Base-by-base conservation (phyloP, 2,888 invertebrate species). In the Parnassius apollo region DNA sequence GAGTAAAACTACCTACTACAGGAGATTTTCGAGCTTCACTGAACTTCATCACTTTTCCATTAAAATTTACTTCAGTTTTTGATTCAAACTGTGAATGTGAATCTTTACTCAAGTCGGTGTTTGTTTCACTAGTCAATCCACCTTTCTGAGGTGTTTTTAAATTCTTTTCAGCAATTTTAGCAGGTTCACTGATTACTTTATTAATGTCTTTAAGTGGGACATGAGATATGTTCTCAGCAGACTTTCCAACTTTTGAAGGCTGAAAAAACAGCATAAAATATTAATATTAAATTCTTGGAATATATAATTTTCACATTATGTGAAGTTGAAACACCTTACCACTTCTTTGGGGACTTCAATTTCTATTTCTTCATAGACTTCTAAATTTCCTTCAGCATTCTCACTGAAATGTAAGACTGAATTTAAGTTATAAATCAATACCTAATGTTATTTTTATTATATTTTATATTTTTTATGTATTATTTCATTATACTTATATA, bases 291-390 rank as follows among this genome's bases (percentile, higher is more conserved):
- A 51, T 48, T n/a, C 45, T 60, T 9, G 58, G 35, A 10, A 10
- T 53, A 13, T 52, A 35, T 51, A 42, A 56, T 42, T 48, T 50
- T 13, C 35, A 35, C 35, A 35, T 35, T 35, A 35, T 35, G 35
- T 35, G 0, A 35, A 35, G 35, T 35, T 35, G 35, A 35, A 35
- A 35, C 35, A 51, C 70, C 84, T 80, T 74, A 90, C 90, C 81
- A 78, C 75, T 81, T 88, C 86, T 76, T 87, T 88, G 49, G 88
- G 81, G 61, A 91, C 85, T 82, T 88, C 87, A 67, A 90, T 81
- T 70, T 91, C 85, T 71, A 92, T 88, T 76, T 92, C 92, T 80
- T 92, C 92, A 80, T 92, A 92, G 7, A 92, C 91, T 78, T 92
- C 92, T 68, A 92, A 78, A 75, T 91, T 92, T 50, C 90, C 90